Percentiles rank a stretch among this genome's conserved stretches.
These are phyloP conservation scores for Heliconius cydno DNA, from an alignment of 2,888 invertebrate genomes.

Conservation along the genomic window DNA sequence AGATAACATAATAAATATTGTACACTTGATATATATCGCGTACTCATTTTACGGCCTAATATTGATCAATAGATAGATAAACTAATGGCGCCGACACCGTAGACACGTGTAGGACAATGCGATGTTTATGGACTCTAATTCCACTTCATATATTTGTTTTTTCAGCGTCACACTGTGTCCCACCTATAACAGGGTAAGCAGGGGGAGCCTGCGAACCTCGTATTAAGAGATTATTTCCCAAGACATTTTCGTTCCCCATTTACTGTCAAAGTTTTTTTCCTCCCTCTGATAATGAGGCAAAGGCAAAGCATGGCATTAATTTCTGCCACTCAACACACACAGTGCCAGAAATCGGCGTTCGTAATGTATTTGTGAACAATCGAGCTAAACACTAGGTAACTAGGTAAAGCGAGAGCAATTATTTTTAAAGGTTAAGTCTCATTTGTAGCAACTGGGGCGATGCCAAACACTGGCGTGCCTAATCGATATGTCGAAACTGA, in stretches of 20 bases:
- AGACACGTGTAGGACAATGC: too few relatives aligned
- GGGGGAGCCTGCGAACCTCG: too few relatives aligned
- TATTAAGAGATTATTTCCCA: too few relatives aligned
- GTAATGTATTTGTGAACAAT: background rate
- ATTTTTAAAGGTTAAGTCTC: conserved; percentile 35
- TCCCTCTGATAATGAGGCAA: too few relatives aligned
- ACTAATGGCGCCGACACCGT: background rate
- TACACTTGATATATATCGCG: background rate
- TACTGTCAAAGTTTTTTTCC: too few relatives aligned
- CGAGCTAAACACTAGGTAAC: background rate
- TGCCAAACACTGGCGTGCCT: conserved; percentile 36
- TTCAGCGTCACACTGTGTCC: too few relatives aligned
- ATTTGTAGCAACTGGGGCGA: conserved; percentile 32
- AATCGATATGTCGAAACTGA: conserved; percentile 32
- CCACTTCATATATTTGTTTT: background rate
- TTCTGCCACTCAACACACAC: too few relatives aligned
- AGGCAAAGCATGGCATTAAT: too few relatives aligned
- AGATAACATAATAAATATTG: background rate
- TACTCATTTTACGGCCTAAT: background rate
- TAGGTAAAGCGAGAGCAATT: conserved; percentile 24
- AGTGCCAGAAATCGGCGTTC: too few relatives aligned
- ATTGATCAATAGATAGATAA: conserved; percentile 1
- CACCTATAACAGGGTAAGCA: too few relatives aligned
- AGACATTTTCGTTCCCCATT: too few relatives aligned
- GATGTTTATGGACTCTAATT: background rate